These are phyloP conservation scores for Lagodon rhomboides DNA, from an alignment of 2,797 vertebrate species.

Conservation along the genomic window DNA sequence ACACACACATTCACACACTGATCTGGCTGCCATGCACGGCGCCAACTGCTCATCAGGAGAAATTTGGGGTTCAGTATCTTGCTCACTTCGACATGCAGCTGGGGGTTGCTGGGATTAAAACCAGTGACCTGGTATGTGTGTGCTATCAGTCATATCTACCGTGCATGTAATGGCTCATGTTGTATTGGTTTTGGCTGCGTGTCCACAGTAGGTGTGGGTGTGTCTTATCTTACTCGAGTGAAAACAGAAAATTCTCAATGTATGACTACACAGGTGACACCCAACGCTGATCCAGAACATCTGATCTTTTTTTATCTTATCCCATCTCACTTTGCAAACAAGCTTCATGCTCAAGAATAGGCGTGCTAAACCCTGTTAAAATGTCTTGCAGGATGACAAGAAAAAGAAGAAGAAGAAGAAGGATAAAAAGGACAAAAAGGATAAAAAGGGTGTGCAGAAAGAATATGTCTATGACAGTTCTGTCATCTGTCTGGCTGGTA, in stretches of 20 bases:
- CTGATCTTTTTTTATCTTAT: not conserved
- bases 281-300: not conserved
- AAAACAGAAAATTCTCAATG: not conserved
- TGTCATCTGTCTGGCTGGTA: constrained; percentile 50
- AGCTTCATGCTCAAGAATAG: not conserved
- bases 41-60: too few species aligned
- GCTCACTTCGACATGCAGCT: too few species aligned
- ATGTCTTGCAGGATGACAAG: constrained; percentile 70
- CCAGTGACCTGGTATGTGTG: not conserved
- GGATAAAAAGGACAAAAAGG: constrained; percentile 64
- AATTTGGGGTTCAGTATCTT: too few species aligned
- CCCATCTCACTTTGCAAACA: not conserved
- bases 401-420: constrained; percentile 74
- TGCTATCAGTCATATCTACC: not conserved
- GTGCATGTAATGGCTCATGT: too few species aligned
- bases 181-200: constrained; percentile 23
- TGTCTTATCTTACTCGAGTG: not conserved
- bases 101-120: too few species aligned
- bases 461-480: constrained; percentile 40
- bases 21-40: too few species aligned
- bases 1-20: too few species aligned
- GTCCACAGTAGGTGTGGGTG: not conserved
- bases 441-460: constrained; percentile 35
- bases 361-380: not conserved
- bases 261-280: not conserved